phyloP scores from a whole-genome alignment of 1,140 invertebrate genomes.

The Bombus vancouverensis region DNA sequence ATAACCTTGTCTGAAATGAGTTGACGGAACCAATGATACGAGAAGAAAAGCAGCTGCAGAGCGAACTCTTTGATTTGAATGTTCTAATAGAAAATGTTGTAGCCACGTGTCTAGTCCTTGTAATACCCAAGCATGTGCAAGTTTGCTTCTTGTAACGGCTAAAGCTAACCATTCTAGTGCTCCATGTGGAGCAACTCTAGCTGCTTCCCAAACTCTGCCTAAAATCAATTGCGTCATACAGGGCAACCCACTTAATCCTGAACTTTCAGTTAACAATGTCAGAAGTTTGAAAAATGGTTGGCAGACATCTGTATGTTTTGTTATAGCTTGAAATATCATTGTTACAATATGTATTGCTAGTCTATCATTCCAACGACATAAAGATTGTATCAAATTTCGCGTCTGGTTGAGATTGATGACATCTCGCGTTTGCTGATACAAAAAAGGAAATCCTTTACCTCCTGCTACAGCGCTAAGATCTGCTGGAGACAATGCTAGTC shows the following conservation, averaged over 20 bases:
- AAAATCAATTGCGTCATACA: slow-evolving; percentile 95
- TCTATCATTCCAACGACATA: slow-evolving; percentile 94
- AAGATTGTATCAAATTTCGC: slow-evolving; percentile 94
- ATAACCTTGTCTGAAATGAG: slow-evolving; percentile 93
- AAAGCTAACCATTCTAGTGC: slow-evolving; percentile 95
- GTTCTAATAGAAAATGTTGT: slow-evolving; percentile 93
- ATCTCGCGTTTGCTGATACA: slow-evolving; percentile 97
- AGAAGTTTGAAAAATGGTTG: slow-evolving; percentile 96
- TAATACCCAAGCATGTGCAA: slow-evolving; percentile 94
- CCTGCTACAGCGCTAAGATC: slow-evolving; percentile 93
- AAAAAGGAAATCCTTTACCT: slow-evolving; percentile 95
- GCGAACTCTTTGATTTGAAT: slow-evolving; percentile 92
- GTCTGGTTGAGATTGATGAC: slow-evolving; percentile 96
- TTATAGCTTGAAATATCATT: slow-evolving; percentile 95
- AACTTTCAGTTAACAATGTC: slow-evolving; percentile 89
- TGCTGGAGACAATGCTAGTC: slow-evolving; percentile 89
- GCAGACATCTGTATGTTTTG: slow-evolving; percentile 93
- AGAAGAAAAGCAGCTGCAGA: slow-evolving; percentile 93
- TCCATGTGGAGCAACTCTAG: slow-evolving; percentile 93
- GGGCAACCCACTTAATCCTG: slow-evolving; percentile 87
- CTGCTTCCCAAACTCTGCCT: slow-evolving; percentile 94
- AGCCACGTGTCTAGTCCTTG: slow-evolving; percentile 94
- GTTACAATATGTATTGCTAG: slow-evolving; percentile 92
- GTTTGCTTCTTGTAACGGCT: slow-evolving; percentile 91
- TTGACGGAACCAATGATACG: slow-evolving; percentile 93